A percentile compares a stretch with the other conserved stretches of the same genome.
phyloP scores from a whole-genome alignment of 2,797 vertebrate species.

The Sylvia borin region DNA sequence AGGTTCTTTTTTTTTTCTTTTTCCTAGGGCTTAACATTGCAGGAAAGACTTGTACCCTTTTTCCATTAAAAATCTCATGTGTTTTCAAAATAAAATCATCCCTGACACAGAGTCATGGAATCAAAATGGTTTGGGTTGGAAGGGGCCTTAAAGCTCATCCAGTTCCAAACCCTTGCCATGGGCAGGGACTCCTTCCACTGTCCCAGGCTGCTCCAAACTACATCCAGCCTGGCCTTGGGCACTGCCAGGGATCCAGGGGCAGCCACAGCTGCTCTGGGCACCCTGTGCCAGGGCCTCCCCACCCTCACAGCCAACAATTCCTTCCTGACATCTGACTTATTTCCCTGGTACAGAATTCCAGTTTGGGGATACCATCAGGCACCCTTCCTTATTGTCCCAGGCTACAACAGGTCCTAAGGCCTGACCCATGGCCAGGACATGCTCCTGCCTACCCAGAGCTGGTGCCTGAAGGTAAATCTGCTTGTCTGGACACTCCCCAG shows the following conservation, averaged over 20 bases:
- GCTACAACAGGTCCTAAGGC: not conserved
- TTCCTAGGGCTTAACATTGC: not conserved
- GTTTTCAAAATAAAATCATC: not conserved
- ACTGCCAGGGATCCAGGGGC: not conserved
- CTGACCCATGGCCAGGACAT: not conserved
- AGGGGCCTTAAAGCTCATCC: not conserved
- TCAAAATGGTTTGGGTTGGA: not conserved
- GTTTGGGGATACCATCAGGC: not conserved
- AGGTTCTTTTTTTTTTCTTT: not conserved
- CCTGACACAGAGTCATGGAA: not conserved
- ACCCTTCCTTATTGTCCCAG: not conserved
- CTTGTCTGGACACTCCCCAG: not conserved
- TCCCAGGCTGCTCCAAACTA: not conserved
- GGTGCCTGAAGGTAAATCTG: not conserved
- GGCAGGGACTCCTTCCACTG: not conserved
- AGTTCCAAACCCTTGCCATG: not conserved
- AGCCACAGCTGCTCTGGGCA: not conserved
- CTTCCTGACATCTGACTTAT: not conserved
- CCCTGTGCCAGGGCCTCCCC: not conserved
- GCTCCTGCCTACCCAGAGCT: not conserved
- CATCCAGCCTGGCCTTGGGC: fast-evolving
- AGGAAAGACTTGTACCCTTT: not conserved
- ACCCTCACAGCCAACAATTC: not conserved
- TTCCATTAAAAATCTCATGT: not conserved
- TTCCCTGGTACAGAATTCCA: not conserved